Conservation (phyloP, 2,888 invertebrate genomes). For the Drosophila subsilvestris region DNA sequence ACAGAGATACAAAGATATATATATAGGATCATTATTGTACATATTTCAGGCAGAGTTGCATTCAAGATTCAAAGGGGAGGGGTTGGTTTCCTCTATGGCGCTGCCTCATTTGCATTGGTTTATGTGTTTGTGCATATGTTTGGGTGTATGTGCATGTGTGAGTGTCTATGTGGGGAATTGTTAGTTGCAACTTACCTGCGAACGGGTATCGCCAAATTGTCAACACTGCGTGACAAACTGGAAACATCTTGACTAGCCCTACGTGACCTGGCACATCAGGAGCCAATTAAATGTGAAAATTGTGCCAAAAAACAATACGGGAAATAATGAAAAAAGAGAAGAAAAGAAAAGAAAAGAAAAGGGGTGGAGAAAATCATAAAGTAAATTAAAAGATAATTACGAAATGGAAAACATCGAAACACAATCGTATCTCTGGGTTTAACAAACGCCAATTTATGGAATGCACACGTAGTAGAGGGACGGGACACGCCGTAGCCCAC, state of each 20-base stretch:
- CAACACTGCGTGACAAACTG: conserved; percentile 87
- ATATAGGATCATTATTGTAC: conserved; percentile 4
- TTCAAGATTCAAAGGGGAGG: neutral
- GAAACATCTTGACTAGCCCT: conserved; percentile 93
- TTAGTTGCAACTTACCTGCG: conserved; percentile 86
- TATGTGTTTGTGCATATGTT: conserved; percentile 18
- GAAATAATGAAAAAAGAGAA: conserved; percentile 22
- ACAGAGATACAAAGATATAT: conserved; percentile 16
- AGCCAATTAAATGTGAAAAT: conserved; percentile 67
- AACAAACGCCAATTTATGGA: conserved; percentile 66
- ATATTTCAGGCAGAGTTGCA: conserved; percentile 24
- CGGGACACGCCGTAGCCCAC: conserved; percentile 2
- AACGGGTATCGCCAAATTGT: conserved; percentile 86
- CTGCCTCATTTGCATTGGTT: conserved; percentile 19
- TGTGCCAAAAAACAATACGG: conserved; percentile 58
- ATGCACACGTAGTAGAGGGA: conserved; percentile 54
- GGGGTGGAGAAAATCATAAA: conserved; percentile 29
- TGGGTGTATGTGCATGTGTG: conserved; percentile 4
- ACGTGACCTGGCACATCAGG: conserved; percentile 89
- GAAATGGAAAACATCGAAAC: conserved; percentile 7
- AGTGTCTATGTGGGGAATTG: conserved; percentile 12
- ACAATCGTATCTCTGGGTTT: conserved; percentile 40
- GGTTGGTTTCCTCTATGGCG: conserved; percentile 12
- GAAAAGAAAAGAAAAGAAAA: conserved; percentile 23
- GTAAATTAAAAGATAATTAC: conserved; percentile 20